Evolutionary conservation across 2,888 invertebrate genomes (phyloP).

Genomic region (Caenorhabditis panamensis): DNA sequence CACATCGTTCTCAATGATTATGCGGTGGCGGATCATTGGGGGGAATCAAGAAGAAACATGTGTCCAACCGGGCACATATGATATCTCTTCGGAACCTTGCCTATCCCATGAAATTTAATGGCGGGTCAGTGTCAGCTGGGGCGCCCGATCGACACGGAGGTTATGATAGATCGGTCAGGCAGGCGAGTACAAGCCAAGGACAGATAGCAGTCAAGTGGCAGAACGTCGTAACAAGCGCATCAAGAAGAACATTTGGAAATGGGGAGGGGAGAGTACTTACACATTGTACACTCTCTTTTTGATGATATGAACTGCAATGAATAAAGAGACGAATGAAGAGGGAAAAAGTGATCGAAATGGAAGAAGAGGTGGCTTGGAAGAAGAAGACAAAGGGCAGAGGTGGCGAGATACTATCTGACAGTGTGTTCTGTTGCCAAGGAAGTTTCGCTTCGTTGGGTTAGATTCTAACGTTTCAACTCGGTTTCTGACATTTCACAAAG

Average conservation of each 20-base stretch:
- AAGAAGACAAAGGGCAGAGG: constrained; percentile 2
- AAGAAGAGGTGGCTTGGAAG: background rate
- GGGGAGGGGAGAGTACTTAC: constrained; percentile 5
- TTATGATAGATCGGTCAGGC: constrained; percentile 10
- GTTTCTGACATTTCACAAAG: too few species aligned
- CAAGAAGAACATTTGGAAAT: constrained; percentile 13
- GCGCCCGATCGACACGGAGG: background rate
- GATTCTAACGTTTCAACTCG: too few species aligned
- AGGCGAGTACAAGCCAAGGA: background rate
- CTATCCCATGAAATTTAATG: constrained; percentile 1
- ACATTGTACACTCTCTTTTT: background rate
- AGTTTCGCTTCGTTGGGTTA: too few species aligned
- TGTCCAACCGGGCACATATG: background rate
- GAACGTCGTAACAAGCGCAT: constrained; percentile 34
- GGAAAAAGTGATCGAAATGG: background rate
- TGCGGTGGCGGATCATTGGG: background rate
- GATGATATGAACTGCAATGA: constrained; percentile 13
- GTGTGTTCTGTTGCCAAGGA: background rate
- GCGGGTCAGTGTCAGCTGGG: constrained; percentile 1
- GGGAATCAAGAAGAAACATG: constrained; percentile 6
- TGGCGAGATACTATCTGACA: constrained; percentile 7
- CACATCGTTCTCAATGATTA: background rate
- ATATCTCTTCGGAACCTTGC: constrained; percentile 3
- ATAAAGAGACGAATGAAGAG: constrained; percentile 1
- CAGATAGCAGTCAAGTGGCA: constrained; percentile 11